Evolutionary conservation across 2,113 vertebrate species (phyloP).

Genomic region (Opisthocomus hoazin): DNA sequence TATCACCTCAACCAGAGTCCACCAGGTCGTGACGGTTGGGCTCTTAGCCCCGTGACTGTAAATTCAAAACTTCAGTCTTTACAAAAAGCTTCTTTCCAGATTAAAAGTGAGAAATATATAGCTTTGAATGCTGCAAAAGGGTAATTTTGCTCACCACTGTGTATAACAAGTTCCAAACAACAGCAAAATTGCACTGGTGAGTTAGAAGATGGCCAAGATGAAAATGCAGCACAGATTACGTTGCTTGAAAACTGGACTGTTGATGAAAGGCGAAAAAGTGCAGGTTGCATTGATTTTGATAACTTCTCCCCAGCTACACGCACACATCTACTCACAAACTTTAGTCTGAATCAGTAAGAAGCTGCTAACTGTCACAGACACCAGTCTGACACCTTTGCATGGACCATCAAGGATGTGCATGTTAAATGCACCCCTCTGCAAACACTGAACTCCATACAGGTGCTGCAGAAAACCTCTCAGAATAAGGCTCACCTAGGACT

Average conservation of each 20-base stretch:
- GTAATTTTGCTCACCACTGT: background rate
- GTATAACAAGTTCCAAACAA: background rate
- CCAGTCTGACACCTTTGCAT: rapidly evolving
- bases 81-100: background rate
- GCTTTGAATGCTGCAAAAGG: background rate
- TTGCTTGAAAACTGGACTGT: background rate
- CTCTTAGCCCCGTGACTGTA: background rate
- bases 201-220: background rate
- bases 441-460: background rate
- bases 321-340: background rate
- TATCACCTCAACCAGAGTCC: background rate
- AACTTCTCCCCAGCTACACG: background rate
- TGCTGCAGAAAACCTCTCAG: background rate
- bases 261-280: background rate
- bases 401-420: background rate
- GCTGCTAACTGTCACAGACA: background rate
- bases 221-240: background rate
- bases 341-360: background rate
- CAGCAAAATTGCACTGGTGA: background rate
- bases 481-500: background rate
- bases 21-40: background rate
- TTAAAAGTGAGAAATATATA: background rate
- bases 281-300: background rate
- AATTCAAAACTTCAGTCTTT: background rate
- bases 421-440: background rate